phyloP scores from a whole-genome alignment of 2,797 vertebrate genomes.

The Gymnothorax javanicus region DNA sequence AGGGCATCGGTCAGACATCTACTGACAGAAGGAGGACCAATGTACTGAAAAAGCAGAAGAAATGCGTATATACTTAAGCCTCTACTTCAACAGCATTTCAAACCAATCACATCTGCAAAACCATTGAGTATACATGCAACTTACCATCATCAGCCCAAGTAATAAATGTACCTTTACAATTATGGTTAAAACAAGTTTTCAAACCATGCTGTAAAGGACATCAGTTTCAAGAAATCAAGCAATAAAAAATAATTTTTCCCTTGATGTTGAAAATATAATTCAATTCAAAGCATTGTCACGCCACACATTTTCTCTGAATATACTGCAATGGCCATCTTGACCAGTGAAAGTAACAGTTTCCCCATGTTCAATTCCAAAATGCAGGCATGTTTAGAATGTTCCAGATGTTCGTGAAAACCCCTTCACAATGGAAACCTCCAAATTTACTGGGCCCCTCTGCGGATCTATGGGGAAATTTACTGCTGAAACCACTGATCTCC shows the following conservation, averaged over 20 bases:
- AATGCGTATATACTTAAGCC: background rate
- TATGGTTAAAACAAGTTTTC: background rate
- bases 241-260: background rate
- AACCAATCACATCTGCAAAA: background rate
- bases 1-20: background rate
- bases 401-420: slow-evolving; percentile 7
- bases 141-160: background rate
- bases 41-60: background rate
- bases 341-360: background rate
- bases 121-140: background rate
- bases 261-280: background rate
- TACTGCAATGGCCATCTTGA: background rate
- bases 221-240: background rate
- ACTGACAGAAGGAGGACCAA: background rate
- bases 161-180: background rate
- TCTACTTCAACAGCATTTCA: background rate
- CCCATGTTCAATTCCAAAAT: background rate
- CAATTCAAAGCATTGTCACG: background rate
- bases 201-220: background rate
- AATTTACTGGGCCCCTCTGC: background rate
- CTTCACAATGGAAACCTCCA: slow-evolving; percentile 6
- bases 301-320: background rate
- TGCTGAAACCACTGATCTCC: slow-evolving; percentile 1
- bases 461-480: background rate
- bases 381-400: slow-evolving; percentile 13